phyloP scores from a whole-genome alignment of 2,888 invertebrate genomes.

The Clostera curtula region DNA sequence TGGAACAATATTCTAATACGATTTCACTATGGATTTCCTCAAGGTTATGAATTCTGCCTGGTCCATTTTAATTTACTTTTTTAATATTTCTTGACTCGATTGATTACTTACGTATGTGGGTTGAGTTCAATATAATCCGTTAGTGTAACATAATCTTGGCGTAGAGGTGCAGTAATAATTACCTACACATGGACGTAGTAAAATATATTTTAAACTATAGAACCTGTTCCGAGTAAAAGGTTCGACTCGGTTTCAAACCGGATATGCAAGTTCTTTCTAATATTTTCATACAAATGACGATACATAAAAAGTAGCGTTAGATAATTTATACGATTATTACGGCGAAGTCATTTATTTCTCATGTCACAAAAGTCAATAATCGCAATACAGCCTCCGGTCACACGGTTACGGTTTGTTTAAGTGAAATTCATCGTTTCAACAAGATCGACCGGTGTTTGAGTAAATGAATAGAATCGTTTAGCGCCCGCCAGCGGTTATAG shows the following conservation, averaged over 20 bases:
- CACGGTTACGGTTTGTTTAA: slow-evolving; percentile 33
- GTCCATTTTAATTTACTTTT: slow-evolving; percentile 5
- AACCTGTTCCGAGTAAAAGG: slow-evolving; percentile 29
- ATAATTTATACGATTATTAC: slow-evolving; percentile 31
- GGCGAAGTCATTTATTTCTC: slow-evolving; percentile 30
- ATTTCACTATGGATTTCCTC: slow-evolving; percentile 4
- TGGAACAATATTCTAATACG: slow-evolving; percentile 4
- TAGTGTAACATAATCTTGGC: slow-evolving; percentile 5
- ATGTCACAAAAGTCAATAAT: slow-evolving; percentile 28
- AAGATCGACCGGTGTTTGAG: slow-evolving; percentile 30
- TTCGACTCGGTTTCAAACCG: slow-evolving; percentile 25
- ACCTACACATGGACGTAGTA: slow-evolving; percentile 4
- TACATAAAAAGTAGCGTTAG: slow-evolving; percentile 30
- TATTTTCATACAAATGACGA: slow-evolving; percentile 27
- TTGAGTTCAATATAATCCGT: slow-evolving; percentile 2
- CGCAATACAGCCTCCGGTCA: slow-evolving; percentile 34
- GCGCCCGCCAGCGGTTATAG: slow-evolving; percentile 42
- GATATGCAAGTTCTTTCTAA: slow-evolving; percentile 33
- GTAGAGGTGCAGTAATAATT: slow-evolving; percentile 5
- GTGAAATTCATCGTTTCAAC: slow-evolving; percentile 47
- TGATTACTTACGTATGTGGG: slow-evolving; percentile 7
- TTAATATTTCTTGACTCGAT: too few species aligned
- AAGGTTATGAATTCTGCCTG: slow-evolving; percentile 5
- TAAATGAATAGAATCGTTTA: slow-evolving; percentile 53
- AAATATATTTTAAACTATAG: slow-evolving; percentile 6